Evolutionary conservation across 2,797 vertebrate species (phyloP).

Genomic region (Odontamblyopus rebecca): DNA sequence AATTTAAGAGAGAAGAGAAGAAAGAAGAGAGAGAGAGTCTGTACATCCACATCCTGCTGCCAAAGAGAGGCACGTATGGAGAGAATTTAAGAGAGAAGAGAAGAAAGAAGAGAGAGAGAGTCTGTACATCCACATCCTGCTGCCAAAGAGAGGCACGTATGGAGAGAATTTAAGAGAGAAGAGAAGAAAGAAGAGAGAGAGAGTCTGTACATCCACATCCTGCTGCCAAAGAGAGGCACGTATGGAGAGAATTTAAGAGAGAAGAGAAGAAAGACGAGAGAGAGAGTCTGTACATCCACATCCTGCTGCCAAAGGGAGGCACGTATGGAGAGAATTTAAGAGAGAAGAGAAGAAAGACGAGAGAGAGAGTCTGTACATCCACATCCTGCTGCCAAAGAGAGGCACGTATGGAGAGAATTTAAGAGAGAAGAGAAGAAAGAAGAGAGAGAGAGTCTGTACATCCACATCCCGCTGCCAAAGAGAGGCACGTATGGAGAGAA

Average conservation of each 20-base stretch:
- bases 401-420: background rate
- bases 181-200: background rate
- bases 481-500: conserved; percentile 14
- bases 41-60: no score
- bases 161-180: background rate
- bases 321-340: no score
- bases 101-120: no score
- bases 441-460: conserved; percentile 24
- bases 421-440: background rate
- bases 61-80: background rate
- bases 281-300: no score
- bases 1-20: background rate
- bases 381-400: background rate
- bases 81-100: no score
- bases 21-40: background rate
- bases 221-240: no score
- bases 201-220: no score
- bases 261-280: background rate
- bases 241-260: no score
- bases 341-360: no score
- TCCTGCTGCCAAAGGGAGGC: no score
- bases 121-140: no score
- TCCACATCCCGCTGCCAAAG: conserved; percentile 37
- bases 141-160: background rate
- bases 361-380: background rate